A percentile compares a stretch with the other conserved stretches of the same genome.
These are phyloP conservation scores for Onychomys leucogaster DNA, from an alignment of 2,797 vertebrate genomes.

Conservation along the genomic window DNA sequence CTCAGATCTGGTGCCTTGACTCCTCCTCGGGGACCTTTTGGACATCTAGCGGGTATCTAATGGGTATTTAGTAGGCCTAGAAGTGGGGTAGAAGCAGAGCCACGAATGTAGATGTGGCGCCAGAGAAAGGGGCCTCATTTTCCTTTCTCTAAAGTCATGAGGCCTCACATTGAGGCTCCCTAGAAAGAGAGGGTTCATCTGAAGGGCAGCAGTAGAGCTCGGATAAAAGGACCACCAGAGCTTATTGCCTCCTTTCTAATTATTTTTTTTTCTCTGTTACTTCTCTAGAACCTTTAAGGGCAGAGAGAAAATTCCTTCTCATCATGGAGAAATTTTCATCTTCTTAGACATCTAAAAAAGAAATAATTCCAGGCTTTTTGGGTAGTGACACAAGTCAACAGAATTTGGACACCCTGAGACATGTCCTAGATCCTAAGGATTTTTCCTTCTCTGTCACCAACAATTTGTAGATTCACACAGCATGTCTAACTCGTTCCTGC, in stretches of 20 bases:
- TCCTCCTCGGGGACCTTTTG: not conserved
- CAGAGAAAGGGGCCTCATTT: not conserved
- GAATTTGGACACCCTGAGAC: not conserved
- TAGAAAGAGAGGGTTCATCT: not conserved
- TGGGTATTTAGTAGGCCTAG: not conserved
- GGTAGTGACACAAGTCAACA: not conserved
- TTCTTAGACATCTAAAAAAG: not conserved
- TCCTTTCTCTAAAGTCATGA: not conserved
- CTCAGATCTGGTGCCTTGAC: not conserved
- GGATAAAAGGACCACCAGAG: not conserved
- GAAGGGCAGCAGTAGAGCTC: not conserved
- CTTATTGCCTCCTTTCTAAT: not conserved
- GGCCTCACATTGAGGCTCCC: not conserved
- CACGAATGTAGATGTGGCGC: not conserved
- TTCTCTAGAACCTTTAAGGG: constrained; percentile 29
- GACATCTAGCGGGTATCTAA: not conserved
- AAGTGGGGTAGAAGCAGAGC: not conserved
- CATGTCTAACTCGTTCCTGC: constrained; percentile 10
- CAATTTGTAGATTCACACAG: not conserved
- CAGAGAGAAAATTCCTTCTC: constrained; percentile 1
- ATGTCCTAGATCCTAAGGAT: not conserved
- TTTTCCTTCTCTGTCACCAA: not conserved
- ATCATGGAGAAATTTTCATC: not conserved
- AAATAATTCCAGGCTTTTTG: not conserved
- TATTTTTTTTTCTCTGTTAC: not conserved